Evolutionary conservation across 2,888 invertebrate genomes (phyloP).

Genomic region (Oligia strigilis): DNA sequence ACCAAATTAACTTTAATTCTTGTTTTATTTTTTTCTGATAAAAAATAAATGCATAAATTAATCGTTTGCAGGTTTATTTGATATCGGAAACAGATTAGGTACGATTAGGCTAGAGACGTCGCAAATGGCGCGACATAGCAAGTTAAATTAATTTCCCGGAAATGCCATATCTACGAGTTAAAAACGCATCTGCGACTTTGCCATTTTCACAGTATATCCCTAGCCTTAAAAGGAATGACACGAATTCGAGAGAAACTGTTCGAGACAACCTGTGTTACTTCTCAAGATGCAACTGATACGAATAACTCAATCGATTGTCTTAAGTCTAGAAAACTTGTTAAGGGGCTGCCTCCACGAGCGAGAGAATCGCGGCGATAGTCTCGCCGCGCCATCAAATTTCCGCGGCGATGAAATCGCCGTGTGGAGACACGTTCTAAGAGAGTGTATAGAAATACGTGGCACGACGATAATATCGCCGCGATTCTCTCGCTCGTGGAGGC

Average conservation of each 20-base stretch:
- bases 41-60: neutral
- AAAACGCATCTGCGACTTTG: neutral
- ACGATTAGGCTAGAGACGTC: neutral
- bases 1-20: too few relatives aligned
- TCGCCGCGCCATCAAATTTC: too few relatives aligned
- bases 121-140: constrained; percentile 1
- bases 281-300: neutral
- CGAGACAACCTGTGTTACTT: neutral
- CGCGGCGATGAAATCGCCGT: too few relatives aligned
- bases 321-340: neutral
- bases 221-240: constrained; percentile 12
- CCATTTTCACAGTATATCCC: constrained; percentile 14
- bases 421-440: too few relatives aligned
- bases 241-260: neutral
- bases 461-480: too few relatives aligned
- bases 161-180: neutral
- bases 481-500: too few relatives aligned
- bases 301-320: neutral
- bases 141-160: neutral
- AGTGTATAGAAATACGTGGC: too few relatives aligned
- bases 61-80: neutral
- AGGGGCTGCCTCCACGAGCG: too few relatives aligned
- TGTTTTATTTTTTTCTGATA: neutral
- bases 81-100: neutral
- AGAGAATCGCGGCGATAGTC: too few relatives aligned